Percentiles rank a stretch among this genome's conserved stretches.
Evolutionary conservation across 2,797 vertebrate species (phyloP).

Genomic region (Pagetopsis macropterus): DNA sequence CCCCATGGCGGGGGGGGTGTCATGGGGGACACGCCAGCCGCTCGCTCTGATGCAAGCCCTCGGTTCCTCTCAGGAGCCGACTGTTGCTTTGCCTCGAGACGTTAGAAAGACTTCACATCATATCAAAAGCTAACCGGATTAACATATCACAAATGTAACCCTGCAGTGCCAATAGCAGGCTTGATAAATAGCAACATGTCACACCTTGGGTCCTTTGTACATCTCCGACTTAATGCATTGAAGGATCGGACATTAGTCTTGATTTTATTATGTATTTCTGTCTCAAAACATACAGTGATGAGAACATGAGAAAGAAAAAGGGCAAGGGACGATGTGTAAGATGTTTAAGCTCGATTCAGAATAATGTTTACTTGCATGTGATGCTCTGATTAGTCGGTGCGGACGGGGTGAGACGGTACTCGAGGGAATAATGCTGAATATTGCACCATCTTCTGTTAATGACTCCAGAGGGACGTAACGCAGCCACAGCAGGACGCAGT

Average conservation of each 20-base stretch:
- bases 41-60: constrained; percentile 44
- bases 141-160: constrained; percentile 62
- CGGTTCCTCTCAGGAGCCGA: constrained; percentile 55
- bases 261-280: not conserved
- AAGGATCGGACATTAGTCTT: not conserved
- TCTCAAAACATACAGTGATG: not conserved
- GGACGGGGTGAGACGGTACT: not conserved
- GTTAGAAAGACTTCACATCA: constrained; percentile 30
- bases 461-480: constrained; percentile 26
- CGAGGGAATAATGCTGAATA: constrained; percentile 15
- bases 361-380: no score
- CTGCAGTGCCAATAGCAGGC: constrained; percentile 21
- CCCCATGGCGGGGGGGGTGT: constrained; percentile 47
- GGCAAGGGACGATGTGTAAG: not conserved
- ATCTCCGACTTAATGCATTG: not conserved
- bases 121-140: constrained; percentile 48
- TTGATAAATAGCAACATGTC: constrained; percentile 11
- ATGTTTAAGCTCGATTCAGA: no score
- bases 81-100: constrained; percentile 32
- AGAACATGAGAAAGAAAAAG: not conserved
- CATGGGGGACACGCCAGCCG: constrained; percentile 8
- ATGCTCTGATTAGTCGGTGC: not conserved
- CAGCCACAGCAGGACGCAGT: not conserved
- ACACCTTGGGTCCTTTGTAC: not conserved
- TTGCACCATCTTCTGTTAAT: constrained; percentile 31